Base-by-base conservation (phyloP, 2,113 vertebrate species). In the Dromaius novaehollandiae region DNA sequence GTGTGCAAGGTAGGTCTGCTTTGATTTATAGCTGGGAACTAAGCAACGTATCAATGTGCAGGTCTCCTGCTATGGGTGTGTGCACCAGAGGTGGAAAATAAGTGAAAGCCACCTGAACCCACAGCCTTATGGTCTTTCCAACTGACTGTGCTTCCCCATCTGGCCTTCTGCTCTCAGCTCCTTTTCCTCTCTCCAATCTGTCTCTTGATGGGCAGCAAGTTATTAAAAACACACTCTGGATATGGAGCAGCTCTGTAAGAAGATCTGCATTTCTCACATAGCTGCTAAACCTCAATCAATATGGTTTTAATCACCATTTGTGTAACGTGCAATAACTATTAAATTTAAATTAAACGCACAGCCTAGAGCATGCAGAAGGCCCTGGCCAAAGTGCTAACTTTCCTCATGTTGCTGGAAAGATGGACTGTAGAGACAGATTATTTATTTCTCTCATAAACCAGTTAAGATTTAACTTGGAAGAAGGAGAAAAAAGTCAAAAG, bases 221-320 rank as follows among this genome's bases (percentile, higher is more conserved):
- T 75, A 88, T 95, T 85, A 63, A 79, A 84, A 88, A 66, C 56
- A 38, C 48, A 17, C 48, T 51, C 65, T 71, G 86, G 69, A 28
- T 55, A 44, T 0, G 25, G 51, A 79, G 51, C 66, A 75, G 78
- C 44, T 44, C 75, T 50, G 86, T 53, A 87, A 90, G 21, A 51
- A 68, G 89, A 53, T 71, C 88, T 79, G 86, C 88, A 90, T 95
- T 92, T 56, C 80, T 96, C 76, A 58, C 91, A 90, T 90, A 88
- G 76, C 74, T 88, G 82, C 36, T 88, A 91, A 92, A 79, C 89
- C 90, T 86, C 94, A 56, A 28, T 66, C 68, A 73, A 95, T 95
- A 38, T 96, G 88, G 66, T 88, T 93, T 83, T 90, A 93, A 96
- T 96, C 36, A 0, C 56, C 93, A 26, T 78, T 93, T 88, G 56